Base-by-base conservation (phyloP, 2,113 vertebrate species). In the Nicator chloris region DNA sequence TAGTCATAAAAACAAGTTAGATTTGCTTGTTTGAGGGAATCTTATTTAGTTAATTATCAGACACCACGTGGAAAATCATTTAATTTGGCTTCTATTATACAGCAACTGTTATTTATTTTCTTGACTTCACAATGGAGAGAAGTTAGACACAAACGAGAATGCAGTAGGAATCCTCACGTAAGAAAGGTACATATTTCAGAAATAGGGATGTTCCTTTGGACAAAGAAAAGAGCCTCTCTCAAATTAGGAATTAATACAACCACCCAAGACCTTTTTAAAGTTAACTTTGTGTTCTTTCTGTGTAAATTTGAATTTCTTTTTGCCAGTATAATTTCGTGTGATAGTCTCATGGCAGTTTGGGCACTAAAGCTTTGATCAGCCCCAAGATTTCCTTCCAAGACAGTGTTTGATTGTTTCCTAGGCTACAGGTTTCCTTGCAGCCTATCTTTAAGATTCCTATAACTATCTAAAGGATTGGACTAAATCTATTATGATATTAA, bases 31-130 rank as follows among this genome's bases (percentile, higher is more conserved):
- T 97, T 96, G 93, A 94, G 83, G 61, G 83, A 94, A 97, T 95
- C 94, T 93, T 97, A 96, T 96, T 98, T 96, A 91, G 96, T 97
- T 98, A 97, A 98, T 98, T 98, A 97, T 97, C 95, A 95, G 83
- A 35, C 61, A 92, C 19, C 86, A 95, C 77, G 76, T 97, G 92
- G 89, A 88, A 96, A 96, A 97, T 97, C 28, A 96, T 95, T 93
- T 96, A 71, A 81, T 91, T 96, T 90, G 50, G 72, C 27, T 97
- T 97, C 92, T 95, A 51, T 56, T 94, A 88, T 84, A 60, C 86
- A 64, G 80, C 44, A 53, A 95, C 88, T 92, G 75, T 80, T 95
- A 69, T 82, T 96, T 97, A 76, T 91, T 81, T 96, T 82, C 83
- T 82, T 87, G 50, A 63, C 61, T 91, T 92, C 39, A 49, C 73